phyloP scores from a whole-genome alignment of 2,888 invertebrate species.

The Mycogona germanica region DNA sequence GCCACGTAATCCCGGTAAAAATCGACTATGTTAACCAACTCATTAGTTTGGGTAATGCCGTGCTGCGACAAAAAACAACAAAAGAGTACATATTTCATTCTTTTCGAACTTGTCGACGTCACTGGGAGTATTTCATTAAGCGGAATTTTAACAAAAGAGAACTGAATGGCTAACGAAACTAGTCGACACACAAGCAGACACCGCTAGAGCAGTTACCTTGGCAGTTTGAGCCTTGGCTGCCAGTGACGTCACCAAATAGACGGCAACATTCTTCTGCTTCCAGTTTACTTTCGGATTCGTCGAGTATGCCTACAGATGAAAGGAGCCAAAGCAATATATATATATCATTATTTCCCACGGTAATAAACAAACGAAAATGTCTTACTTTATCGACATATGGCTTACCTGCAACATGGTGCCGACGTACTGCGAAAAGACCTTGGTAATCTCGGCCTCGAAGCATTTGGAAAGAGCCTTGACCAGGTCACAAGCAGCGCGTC shows the following conservation, averaged over 20 bases:
- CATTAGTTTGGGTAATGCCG: slow-evolving; percentile 82
- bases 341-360: slow-evolving; percentile 18
- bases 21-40: slow-evolving; percentile 75
- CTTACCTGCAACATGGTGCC: slow-evolving; percentile 44
- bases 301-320: slow-evolving; percentile 48
- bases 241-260: slow-evolving; percentile 90
- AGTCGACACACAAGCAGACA: not conserved
- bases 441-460: slow-evolving; percentile 76
- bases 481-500: slow-evolving; percentile 93
- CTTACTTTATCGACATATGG: not conserved
- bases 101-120: too few relatives aligned
- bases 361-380: not conserved
- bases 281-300: slow-evolving; percentile 66
- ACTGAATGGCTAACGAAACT: not conserved
- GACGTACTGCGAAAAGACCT: slow-evolving; percentile 75
- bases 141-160: not conserved
- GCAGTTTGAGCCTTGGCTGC: slow-evolving; percentile 80
- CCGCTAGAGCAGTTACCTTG: slow-evolving; percentile 38
- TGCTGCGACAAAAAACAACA: slow-evolving; percentile 36
- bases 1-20: slow-evolving; percentile 80
- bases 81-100: slow-evolving; percentile 23
- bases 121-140: too few relatives aligned
- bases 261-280: slow-evolving; percentile 90
- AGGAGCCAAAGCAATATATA: not conserved
- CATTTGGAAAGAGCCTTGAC: slow-evolving; percentile 80